Evolutionary conservation across 1,140 invertebrate species (phyloP).

Genomic region (Drosophila setifemur): DNA sequence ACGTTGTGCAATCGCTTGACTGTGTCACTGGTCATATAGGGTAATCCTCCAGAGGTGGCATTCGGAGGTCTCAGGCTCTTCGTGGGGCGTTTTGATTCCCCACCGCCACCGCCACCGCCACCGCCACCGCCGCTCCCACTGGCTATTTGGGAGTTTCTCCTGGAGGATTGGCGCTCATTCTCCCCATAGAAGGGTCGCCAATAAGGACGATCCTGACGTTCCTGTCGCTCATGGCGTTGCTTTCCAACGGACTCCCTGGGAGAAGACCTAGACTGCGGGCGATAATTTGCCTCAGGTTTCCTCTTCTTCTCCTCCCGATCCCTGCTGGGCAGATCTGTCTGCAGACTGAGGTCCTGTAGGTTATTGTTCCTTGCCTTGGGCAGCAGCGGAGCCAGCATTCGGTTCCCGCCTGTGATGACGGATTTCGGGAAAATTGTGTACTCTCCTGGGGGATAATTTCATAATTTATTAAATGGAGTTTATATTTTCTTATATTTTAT

Average conservation of each 20-base stretch:
- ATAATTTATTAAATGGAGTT: background rate
- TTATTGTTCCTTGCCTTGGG: background rate
- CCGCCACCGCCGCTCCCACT: background rate
- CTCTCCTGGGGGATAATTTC: background rate
- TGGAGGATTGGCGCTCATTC: background rate
- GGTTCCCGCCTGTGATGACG: background rate
- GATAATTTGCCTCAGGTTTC: too few relatives aligned
- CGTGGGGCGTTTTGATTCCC: background rate
- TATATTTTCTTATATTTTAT: background rate
- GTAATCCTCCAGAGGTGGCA: background rate
- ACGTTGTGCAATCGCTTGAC: slow-evolving; percentile 9
- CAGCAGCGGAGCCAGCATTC: slow-evolving; percentile 5
- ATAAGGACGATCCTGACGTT: background rate
- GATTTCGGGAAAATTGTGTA: background rate
- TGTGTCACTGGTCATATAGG: background rate
- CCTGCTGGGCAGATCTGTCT: too few relatives aligned
- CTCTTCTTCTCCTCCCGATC: too few relatives aligned
- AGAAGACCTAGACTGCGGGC: too few relatives aligned
- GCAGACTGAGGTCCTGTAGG: background rate
- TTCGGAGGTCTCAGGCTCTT: slow-evolving; percentile 4
- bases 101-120: too few relatives aligned
- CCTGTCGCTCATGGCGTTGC: background rate
- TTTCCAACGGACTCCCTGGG: background rate
- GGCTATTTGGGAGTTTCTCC: background rate
- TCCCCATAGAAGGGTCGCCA: background rate